Conservation (phyloP, 2,888 invertebrate species). For the Heliconius charithonia region DNA sequence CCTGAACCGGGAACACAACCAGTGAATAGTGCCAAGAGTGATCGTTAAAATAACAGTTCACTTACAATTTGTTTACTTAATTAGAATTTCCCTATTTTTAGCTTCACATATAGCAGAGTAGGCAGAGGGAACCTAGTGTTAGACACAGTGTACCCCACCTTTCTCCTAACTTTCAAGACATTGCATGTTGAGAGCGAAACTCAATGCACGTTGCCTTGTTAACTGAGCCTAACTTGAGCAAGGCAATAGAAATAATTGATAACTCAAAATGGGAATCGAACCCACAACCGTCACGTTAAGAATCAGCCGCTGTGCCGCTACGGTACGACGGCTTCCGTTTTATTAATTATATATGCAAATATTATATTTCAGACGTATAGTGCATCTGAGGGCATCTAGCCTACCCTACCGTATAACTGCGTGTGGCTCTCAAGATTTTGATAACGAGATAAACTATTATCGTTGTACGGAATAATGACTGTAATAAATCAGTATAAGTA, state of each 20-base stretch:
- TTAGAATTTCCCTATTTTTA: not conserved
- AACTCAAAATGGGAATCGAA: not conserved
- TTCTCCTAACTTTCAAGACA: too few relatives aligned
- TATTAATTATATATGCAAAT: not conserved
- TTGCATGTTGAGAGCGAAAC: not conserved
- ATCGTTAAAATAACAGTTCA: not conserved
- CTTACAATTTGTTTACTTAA: not conserved
- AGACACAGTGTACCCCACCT: not conserved
- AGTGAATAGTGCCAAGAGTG: too few relatives aligned
- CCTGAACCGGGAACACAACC: too few relatives aligned
- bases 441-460: constrained; percentile 13
- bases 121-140: not conserved
- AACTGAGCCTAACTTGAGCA: too few relatives aligned
- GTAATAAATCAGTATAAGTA: not conserved
- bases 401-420: not conserved
- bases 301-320: not conserved
- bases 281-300: not conserved
- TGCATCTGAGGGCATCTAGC: constrained; percentile 33
- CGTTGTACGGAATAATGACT: not conserved
- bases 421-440: constrained; percentile 20
- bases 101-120: not conserved
- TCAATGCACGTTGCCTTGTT: not conserved
- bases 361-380: constrained; percentile 33
- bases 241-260: too few relatives aligned
- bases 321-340: not conserved